Conservation (phyloP, 2,113 vertebrate genomes). For the Caretta caretta region DNA sequence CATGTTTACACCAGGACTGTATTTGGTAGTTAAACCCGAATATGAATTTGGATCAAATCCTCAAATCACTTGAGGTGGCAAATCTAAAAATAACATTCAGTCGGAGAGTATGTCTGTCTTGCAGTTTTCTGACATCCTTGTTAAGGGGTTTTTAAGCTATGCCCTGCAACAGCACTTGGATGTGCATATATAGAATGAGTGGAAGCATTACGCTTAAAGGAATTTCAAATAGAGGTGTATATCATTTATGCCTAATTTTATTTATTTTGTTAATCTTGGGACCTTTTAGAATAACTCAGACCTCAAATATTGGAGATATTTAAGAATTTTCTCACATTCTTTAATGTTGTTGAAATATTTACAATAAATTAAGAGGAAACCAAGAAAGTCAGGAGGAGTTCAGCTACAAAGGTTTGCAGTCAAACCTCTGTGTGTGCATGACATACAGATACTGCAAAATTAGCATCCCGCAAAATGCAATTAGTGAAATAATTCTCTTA, state of each 20-base stretch:
- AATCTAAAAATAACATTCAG: neutral
- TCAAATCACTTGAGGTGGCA: neutral
- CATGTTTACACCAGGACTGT: neutral
- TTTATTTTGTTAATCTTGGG: neutral
- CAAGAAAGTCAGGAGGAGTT: constrained; percentile 8
- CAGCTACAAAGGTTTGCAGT: neutral
- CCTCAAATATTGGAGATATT: neutral
- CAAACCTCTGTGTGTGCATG: neutral
- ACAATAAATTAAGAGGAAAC: constrained; percentile 1
- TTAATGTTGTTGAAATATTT: neutral
- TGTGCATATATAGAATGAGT: neutral
- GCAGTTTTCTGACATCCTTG: neutral
- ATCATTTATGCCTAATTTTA: constrained; percentile 19
- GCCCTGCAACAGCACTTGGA: neutral
- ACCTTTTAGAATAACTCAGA: constrained; percentile 22
- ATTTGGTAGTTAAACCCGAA: neutral
- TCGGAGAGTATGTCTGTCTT: neutral
- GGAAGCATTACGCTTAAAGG: neutral
- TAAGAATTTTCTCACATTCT: neutral
- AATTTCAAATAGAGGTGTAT: neutral
- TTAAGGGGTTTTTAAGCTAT: neutral
- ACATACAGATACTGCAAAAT: neutral
- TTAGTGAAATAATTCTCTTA: neutral
- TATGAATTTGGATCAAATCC: neutral
- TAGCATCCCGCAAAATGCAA: neutral